Conservation (phyloP, 1,140 invertebrate genomes). For the Dinoponera quadriceps region DNA sequence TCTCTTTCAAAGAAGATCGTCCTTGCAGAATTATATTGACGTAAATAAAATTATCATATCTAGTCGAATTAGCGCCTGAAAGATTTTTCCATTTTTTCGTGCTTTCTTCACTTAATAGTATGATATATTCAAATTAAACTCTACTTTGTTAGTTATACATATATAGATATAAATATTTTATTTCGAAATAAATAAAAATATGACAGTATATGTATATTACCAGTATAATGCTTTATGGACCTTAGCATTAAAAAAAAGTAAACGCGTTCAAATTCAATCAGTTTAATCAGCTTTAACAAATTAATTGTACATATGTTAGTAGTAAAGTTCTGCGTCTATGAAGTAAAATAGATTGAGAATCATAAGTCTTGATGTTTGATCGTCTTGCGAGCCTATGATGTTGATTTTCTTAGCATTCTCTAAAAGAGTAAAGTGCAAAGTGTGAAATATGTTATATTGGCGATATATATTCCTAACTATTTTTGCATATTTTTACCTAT, state of each 20-base stretch:
- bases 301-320: conserved; percentile 63
- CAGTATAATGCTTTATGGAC: conserved; percentile 9
- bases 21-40: too few relatives aligned
- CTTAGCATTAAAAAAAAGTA: conserved; percentile 4
- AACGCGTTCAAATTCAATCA: background rate
- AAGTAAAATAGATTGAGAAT: conserved; percentile 84
- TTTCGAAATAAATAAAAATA: background rate
- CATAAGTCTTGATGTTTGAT: conserved; percentile 77
- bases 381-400: conserved; percentile 76
- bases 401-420: conserved; percentile 81
- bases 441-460: background rate
- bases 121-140: background rate
- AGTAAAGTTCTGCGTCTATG: conserved; percentile 79
- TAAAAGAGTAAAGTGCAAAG: conserved; percentile 66
- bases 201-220: background rate
- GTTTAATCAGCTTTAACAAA: background rate
- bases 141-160: background rate
- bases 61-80: background rate
- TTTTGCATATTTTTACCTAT: conserved; percentile 74
- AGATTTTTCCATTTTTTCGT: background rate
- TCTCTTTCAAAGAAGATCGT: background rate
- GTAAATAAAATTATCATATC: too few relatives aligned
- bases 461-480: conserved; percentile 1
- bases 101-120: background rate
- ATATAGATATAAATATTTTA: background rate